Conservation (phyloP, 2,888 invertebrate species). For the Lucinisca nassula region DNA sequence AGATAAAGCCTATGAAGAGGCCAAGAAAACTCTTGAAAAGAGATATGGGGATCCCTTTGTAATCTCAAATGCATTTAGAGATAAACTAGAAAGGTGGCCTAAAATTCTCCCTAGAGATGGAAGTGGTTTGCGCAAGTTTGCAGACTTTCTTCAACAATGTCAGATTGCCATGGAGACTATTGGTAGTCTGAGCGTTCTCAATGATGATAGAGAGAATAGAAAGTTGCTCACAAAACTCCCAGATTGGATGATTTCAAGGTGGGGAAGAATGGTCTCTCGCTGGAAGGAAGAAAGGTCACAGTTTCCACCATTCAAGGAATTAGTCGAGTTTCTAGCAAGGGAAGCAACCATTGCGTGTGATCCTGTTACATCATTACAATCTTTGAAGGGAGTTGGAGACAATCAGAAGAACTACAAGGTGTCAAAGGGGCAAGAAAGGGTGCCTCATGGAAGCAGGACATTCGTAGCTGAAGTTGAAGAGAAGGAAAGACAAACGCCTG, state of each 20-base stretch:
- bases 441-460: neutral
- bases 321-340: constrained; percentile 14
- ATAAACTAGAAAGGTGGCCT: constrained; percentile 63
- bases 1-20: too few relatives aligned
- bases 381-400: neutral
- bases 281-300: neutral
- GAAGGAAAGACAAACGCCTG: neutral
- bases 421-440: neutral
- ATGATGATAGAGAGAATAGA: constrained; percentile 49
- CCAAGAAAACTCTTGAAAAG: too few relatives aligned
- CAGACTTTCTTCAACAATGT: constrained; percentile 52
- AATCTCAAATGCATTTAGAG: constrained; percentile 49
- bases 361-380: too few relatives aligned
- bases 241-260: constrained; percentile 39
- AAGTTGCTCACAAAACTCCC: constrained; percentile 51
- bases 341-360: constrained; percentile 22
- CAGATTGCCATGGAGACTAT: constrained; percentile 41
- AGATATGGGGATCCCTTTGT: too few relatives aligned
- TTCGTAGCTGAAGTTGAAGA: neutral
- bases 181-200: constrained; percentile 16
- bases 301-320: constrained; percentile 18
- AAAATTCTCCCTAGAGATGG: constrained; percentile 42
- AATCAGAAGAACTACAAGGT: neutral
- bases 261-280: constrained; percentile 36
- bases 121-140: constrained; percentile 27